phyloP scores from a whole-genome alignment of 2,888 invertebrate species.

The Sepioteuthis lessoniana region DNA sequence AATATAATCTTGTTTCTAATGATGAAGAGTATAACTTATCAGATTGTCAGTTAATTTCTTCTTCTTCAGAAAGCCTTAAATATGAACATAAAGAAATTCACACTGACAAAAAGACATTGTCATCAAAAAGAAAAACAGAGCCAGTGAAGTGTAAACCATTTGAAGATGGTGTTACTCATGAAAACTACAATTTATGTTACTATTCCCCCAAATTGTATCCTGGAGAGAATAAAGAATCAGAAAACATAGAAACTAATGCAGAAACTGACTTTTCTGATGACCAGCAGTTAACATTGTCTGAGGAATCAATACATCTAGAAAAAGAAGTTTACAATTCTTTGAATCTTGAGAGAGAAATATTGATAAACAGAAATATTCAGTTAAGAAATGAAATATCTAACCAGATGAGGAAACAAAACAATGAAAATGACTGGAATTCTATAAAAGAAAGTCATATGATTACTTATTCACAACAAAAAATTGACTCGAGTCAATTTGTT shows the following conservation, averaged over 20 bases:
- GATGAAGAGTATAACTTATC: not conserved
- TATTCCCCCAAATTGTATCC: not conserved
- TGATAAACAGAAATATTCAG: not conserved
- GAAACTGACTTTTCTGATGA: not conserved
- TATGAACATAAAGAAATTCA: not conserved
- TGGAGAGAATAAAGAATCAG: not conserved
- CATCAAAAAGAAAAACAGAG: slow-evolving; percentile 43
- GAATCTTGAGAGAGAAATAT: not conserved
- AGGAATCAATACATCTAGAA: not conserved
- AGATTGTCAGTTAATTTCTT: not conserved
- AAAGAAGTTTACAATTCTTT: not conserved
- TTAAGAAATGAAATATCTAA: not conserved
- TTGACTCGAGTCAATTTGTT: not conserved
- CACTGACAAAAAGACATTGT: slow-evolving; percentile 34
- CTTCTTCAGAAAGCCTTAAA: not conserved
- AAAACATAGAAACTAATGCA: not conserved
- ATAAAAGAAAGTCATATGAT: not conserved
- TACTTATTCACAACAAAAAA: not conserved
- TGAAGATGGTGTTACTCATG: slow-evolving; percentile 48
- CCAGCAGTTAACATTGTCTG: not conserved
- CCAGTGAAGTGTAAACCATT: slow-evolving; percentile 49
- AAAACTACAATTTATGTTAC: slow-evolving; percentile 45
- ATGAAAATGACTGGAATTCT: not conserved
- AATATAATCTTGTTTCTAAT: not conserved
- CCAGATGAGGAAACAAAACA: not conserved